phyloP scores from a whole-genome alignment of 2,797 vertebrate species.

The Phalloptychus januarius region DNA sequence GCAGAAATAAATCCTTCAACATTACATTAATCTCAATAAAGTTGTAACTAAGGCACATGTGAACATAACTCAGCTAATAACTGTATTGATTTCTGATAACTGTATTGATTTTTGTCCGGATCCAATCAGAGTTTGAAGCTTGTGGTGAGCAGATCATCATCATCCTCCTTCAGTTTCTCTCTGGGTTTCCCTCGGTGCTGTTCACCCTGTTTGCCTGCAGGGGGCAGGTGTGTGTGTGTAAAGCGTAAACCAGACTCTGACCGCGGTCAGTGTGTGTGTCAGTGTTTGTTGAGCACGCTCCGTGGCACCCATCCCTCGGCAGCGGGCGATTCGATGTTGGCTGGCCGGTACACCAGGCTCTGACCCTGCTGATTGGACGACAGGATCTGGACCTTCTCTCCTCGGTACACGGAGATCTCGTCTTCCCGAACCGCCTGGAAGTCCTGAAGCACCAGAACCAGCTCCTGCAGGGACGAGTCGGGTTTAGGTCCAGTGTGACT shows the following conservation, averaged over 20 bases:
- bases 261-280: conserved; percentile 46
- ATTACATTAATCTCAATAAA: background rate
- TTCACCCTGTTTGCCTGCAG: conserved; percentile 15
- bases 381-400: conserved; percentile 95
- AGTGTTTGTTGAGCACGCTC: conserved; percentile 83
- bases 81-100: too few relatives aligned
- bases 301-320: conserved; percentile 98
- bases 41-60: conserved; percentile 7
- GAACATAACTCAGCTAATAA: background rate
- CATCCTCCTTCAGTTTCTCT: conserved; percentile 2
- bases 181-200: conserved; percentile 30
- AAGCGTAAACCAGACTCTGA: conserved; percentile 41
- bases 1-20: background rate
- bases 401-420: conserved; percentile 94
- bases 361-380: conserved; percentile 98
- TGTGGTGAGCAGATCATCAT: background rate
- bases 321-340: conserved; percentile 90
- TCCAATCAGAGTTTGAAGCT: too few relatives aligned
- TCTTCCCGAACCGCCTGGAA: conserved; percentile 96
- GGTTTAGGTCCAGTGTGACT: background rate
- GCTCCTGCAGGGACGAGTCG: conserved; percentile 59
- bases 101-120: too few relatives aligned
- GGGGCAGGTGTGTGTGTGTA: conserved; percentile 19
- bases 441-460: conserved; percentile 92
- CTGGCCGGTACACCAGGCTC: conserved; percentile 95